Evolutionary conservation across 2,888 invertebrate genomes (phyloP), one percentile per base, ranked within the genome.

Genomic region (Molorchus minor): DNA sequence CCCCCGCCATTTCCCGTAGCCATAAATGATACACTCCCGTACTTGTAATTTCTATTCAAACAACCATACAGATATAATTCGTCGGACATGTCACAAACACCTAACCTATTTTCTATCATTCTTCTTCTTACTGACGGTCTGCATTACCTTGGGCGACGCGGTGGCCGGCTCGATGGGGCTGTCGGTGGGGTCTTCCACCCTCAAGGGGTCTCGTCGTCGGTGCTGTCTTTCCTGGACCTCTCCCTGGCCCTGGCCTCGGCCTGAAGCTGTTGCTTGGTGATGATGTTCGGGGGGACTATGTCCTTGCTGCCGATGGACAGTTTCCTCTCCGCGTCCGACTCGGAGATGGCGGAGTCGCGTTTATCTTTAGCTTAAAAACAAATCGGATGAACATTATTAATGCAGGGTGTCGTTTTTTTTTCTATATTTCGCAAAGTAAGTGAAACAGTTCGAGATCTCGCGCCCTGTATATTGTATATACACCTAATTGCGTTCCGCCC

Each of bases 221-320:
- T 41, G n/a, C 47, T 46, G 7, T 46, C 35, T 20, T 13, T 35
- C 12, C 53, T 25, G 1, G 20, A 13, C 38, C 36, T 52, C 7
- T 45, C 55, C 12, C 43, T 53, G 0, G 58, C 54, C 30, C 46
- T 61, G 2, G 64, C 59, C 8, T 56, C 46, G 3, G 47, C 43
- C 16, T 62, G 45, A 5, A 62, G 38, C 38, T 56, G 41, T 12
- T 62, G 45, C 17, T 65, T 65, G 12, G 65, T 65, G n/a, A 65
- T 62, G 16, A 65, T 20, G 1, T 30, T 21, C 1, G 64, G 43
- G 1, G 57, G 55, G 2, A 58, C 45, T 7, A 62, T 38, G 2
- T 65, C 65, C 44, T 65, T 65, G 19, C 65, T 65, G 2, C 52
- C 52, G 19, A 30, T 45, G 7, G n/a, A 16, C 10, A 62, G 13